These are phyloP conservation scores for Drosophila arizonae DNA, from an alignment of 1,140 invertebrate genomes.

Conservation along the genomic window DNA sequence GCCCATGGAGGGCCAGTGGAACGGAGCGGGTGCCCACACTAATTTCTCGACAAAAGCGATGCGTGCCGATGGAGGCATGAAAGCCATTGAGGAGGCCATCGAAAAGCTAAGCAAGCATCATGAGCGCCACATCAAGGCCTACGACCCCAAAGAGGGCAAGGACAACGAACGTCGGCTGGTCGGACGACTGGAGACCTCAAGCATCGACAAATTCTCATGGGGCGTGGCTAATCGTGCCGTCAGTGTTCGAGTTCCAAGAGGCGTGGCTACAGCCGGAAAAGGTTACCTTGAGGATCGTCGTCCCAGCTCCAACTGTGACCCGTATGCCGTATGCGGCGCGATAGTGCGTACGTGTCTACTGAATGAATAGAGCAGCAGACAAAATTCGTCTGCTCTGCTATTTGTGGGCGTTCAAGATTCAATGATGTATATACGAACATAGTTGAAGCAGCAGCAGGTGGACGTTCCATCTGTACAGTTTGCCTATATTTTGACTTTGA, in stretches of 20 bases:
- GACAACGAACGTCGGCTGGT: slow-evolving; percentile 93
- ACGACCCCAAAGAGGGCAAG: slow-evolving; percentile 93
- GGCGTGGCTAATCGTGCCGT: slow-evolving; percentile 88
- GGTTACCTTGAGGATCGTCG: slow-evolving; percentile 95
- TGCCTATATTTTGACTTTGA: slow-evolving; percentile 29
- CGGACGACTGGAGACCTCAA: slow-evolving; percentile 91
- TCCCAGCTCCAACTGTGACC: slow-evolving; percentile 94
- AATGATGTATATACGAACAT: slow-evolving; percentile 22
- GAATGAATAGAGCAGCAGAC: slow-evolving; percentile 79
- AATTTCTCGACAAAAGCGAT: slow-evolving; percentile 94
- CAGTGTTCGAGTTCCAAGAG: slow-evolving; percentile 89
- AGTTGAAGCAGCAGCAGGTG: slow-evolving; percentile 10
- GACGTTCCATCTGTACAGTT: slow-evolving; percentile 8
- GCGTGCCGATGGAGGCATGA: slow-evolving; percentile 90
- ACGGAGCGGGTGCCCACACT: slow-evolving; percentile 92
- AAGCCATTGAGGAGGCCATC: slow-evolving; percentile 89
- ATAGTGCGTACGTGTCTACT: slow-evolving; percentile 88
- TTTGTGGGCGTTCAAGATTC: slow-evolving; percentile 29
- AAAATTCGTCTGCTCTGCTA: slow-evolving; percentile 1
- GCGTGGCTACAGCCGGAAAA: slow-evolving; percentile 89
- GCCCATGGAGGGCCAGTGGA: slow-evolving; percentile 93
- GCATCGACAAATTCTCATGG: slow-evolving; percentile 91
- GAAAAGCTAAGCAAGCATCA: slow-evolving; percentile 92
- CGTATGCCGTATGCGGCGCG: slow-evolving; percentile 88
- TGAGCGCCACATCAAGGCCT: slow-evolving; percentile 93